phyloP scores from a whole-genome alignment of 2,888 invertebrate species.

The Hydrotaea diabolus region DNA sequence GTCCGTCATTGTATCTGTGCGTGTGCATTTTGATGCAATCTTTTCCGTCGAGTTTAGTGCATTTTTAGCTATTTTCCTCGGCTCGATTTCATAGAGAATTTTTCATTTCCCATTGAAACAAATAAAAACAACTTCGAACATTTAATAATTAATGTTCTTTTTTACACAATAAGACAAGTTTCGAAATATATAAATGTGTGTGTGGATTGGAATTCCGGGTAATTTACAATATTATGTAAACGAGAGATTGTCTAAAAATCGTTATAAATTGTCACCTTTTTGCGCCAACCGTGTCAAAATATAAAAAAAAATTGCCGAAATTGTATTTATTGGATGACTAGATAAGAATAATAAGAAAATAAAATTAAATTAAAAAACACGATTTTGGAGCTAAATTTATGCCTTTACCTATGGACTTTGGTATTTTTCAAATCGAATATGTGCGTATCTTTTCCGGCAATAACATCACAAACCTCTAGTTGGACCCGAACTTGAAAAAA shows the following conservation, averaged over 20 bases:
- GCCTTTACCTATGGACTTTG: too few relatives aligned
- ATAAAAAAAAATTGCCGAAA: too few relatives aligned
- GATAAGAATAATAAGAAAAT: too few relatives aligned
- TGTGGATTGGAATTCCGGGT: background rate
- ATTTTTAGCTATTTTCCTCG: slow-evolving; percentile 47
- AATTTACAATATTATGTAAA: background rate
- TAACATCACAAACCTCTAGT: too few relatives aligned
- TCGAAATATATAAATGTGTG: background rate
- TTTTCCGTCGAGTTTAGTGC: background rate
- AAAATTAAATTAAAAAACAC: too few relatives aligned
- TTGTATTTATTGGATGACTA: too few relatives aligned
- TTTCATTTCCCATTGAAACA: background rate
- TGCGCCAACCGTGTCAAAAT: too few relatives aligned
- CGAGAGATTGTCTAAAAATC: background rate
- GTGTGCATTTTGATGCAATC: slow-evolving; percentile 13
- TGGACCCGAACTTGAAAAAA: too few relatives aligned
- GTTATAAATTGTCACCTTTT: background rate
- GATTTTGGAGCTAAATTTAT: too few relatives aligned
- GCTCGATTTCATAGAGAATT: slow-evolving; percentile 24
- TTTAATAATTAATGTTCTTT: background rate
- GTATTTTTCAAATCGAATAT: too few relatives aligned
- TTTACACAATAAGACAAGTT: background rate
- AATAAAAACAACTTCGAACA: background rate
- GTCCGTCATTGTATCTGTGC: background rate
- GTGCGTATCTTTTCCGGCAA: too few relatives aligned